These are phyloP conservation scores for Myripristis jacobus DNA, from an alignment of 2,797 vertebrate genomes.

Conservation along the genomic window DNA sequence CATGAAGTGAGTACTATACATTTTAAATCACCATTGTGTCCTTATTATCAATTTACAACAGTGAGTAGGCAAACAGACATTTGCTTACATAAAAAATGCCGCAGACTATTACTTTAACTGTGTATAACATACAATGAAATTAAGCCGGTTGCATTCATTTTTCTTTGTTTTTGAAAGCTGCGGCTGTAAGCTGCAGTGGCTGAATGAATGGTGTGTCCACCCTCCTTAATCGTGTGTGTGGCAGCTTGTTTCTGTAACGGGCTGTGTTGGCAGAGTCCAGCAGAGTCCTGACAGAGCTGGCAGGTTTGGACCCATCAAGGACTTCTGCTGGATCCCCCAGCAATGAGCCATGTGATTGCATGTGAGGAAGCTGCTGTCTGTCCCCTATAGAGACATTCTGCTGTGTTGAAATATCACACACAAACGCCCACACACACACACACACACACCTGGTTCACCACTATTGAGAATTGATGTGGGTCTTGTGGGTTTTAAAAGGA, in stretches of 20 bases:
- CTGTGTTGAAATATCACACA: conserved; percentile 11
- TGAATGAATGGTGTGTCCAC: conserved; percentile 8
- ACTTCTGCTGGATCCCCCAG: conserved; percentile 40
- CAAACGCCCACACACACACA: background rate
- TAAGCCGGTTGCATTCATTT: background rate
- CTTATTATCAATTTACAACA: too few relatives aligned
- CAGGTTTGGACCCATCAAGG: conserved; percentile 52
- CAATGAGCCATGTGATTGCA: conserved; percentile 65
- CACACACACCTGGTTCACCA: conserved; percentile 22
- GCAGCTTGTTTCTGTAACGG: conserved; percentile 35
- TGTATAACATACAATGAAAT: too few relatives aligned
- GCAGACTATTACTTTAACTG: too few relatives aligned
- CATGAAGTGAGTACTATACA: too few relatives aligned
- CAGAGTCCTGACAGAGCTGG: too few relatives aligned
- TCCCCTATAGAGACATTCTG: conserved; percentile 39
- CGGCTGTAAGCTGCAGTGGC: background rate
- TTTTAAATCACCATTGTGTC: too few relatives aligned
- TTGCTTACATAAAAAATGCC: too few relatives aligned
- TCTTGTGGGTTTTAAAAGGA: conserved; percentile 21
- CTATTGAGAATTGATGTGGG: conserved; percentile 8
- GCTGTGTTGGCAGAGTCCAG: conserved; percentile 13
- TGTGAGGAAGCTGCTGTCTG: conserved; percentile 46
- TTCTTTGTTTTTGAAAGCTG: background rate
- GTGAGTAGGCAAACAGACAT: too few relatives aligned
- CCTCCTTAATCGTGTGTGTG: conserved; percentile 24